These are phyloP conservation scores for Shinisaurus crocodilurus DNA, from an alignment of 2,113 vertebrate species.

Conservation along the genomic window DNA sequence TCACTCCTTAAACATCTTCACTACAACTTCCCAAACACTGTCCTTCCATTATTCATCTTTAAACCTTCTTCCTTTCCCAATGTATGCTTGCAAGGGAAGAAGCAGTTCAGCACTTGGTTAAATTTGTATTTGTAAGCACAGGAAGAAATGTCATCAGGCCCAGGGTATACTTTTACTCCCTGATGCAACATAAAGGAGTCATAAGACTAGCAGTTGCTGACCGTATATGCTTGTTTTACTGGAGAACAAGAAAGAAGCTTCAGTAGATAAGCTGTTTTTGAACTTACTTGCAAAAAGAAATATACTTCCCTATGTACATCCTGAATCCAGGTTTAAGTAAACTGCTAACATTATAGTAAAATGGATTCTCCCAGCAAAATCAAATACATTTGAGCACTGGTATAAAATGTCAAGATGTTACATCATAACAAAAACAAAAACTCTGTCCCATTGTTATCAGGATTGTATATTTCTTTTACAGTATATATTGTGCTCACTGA, in stretches of 20 bases:
- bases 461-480: background rate
- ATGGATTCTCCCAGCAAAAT: background rate
- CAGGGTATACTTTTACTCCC: background rate
- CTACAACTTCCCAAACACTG: background rate
- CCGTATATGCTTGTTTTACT: background rate
- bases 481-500: background rate
- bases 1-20: background rate
- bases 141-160: background rate
- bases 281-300: constrained; percentile 10
- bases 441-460: background rate
- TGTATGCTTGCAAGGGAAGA: background rate
- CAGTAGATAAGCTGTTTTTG: background rate
- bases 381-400: background rate
- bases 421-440: background rate
- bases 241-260: background rate
- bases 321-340: background rate
- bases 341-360: background rate
- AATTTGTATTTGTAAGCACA: background rate
- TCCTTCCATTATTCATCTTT: background rate
- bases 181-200: background rate
- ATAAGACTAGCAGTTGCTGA: constrained; percentile 8
- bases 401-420: constrained; percentile 2
- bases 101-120: constrained; percentile 4
- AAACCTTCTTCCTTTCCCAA: background rate
- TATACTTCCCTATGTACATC: background rate